Base-by-base conservation (phyloP, 2,113 vertebrate species). In the Pogona vitticeps region DNA sequence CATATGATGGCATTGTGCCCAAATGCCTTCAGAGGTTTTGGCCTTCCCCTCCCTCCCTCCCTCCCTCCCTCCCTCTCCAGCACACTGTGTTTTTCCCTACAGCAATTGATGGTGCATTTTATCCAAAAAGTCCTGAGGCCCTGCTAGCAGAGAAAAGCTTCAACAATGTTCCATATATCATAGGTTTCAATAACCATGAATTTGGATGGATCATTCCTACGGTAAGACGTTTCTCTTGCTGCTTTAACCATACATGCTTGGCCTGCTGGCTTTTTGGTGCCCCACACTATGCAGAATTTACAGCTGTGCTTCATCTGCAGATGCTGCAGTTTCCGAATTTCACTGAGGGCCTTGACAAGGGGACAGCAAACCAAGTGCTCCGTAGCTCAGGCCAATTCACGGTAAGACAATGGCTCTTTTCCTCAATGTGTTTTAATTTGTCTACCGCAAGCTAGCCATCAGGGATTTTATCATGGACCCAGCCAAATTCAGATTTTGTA, bases 101-200 rank as follows among this genome's bases (percentile, higher is more conserved):
- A 0, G 87, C 89, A 42, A 58, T 89, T 6, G 93, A 95, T 0
- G 67, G 91, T 0, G 14, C 85, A 6, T 42, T 95, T 83, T 68
- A 95, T 5, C 91, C 81, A 0, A 93, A 93, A 87, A 40, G 0
- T 1, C 88, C 91, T 0, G 23, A 83, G 17, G 89, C 93, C 67
- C 75, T 95, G 0, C 76, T 91, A 31, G 67, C 88, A 26, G 87
- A 77, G 3, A 93, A 94, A 88, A 87, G 2, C 0, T 86, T 92
- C 88, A 86, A 8, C 63, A 4, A 9, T 0, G 75, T 93, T 0
- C 93, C 81, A 0, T 90, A 89, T 21, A 84, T 95, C 0, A 1
- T 88, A 0, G 93, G 92, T 3, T 0, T 93, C 83, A 95, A 58
- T 21, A 91, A 92, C 61, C 78, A 91, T 0, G 90, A 94, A 61